These are phyloP conservation scores for Scomber colias DNA, from an alignment of 2,113 vertebrate species.

Conservation along the genomic window DNA sequence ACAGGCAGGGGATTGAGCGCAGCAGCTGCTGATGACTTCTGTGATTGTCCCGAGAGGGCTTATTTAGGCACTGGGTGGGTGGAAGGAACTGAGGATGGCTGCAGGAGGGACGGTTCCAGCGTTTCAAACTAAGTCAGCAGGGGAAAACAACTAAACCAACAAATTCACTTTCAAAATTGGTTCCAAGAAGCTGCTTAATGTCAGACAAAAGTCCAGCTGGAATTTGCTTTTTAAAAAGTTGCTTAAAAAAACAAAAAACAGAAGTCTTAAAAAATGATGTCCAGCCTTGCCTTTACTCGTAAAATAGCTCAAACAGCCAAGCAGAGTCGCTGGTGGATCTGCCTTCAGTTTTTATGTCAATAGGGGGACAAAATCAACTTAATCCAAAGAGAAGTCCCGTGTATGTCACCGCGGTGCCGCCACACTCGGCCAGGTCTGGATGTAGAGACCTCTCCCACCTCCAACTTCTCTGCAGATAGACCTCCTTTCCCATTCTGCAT, in stretches of 20 bases:
- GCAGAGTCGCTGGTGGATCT: slow-evolving; percentile 34
- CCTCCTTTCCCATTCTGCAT: slow-evolving; percentile 68
- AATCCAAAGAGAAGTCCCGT: slow-evolving; percentile 66
- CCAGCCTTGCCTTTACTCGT: slow-evolving; percentile 33
- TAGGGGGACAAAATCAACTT: slow-evolving; percentile 72
- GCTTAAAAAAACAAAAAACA: slow-evolving; percentile 26
- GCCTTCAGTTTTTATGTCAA: slow-evolving; percentile 52
- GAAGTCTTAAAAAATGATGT: slow-evolving; percentile 19
- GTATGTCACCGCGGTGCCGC: slow-evolving; percentile 53
- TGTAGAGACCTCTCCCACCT: slow-evolving; percentile 68
- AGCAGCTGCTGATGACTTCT: slow-evolving; percentile 75
- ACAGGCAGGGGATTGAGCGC: slow-evolving; percentile 63
- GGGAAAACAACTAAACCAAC: slow-evolving; percentile 50
- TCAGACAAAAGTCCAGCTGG: slow-evolving; percentile 54
- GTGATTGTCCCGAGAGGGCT: slow-evolving; percentile 67
- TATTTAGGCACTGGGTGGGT: slow-evolving; percentile 80
- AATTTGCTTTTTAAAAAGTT: slow-evolving; percentile 35
- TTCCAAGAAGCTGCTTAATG: slow-evolving; percentile 27
- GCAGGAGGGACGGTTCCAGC: slow-evolving; percentile 59
- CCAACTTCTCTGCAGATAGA: slow-evolving; percentile 68
- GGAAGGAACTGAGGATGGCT: slow-evolving; percentile 67
- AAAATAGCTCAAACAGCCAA: slow-evolving; percentile 40
- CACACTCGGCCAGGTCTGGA: slow-evolving; percentile 48
- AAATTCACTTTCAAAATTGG: slow-evolving; percentile 36
- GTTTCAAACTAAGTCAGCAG: slow-evolving; percentile 49